Evolutionary conservation across 2,113 vertebrate species (phyloP).

Genomic region (Oenanthe melanoleuca): DNA sequence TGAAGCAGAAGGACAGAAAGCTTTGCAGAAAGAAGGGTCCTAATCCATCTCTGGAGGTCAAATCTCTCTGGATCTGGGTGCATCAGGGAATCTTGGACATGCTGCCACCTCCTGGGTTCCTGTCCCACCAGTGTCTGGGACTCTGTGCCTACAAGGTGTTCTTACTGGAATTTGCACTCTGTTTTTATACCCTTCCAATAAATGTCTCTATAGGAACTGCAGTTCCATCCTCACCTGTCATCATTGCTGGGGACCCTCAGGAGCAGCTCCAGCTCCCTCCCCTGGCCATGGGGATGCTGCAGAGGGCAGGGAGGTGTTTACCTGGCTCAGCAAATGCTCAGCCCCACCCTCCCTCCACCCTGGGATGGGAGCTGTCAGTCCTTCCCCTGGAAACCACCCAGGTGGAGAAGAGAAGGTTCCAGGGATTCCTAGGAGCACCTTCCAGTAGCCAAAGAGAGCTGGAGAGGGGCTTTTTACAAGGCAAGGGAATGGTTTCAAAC

Average conservation of each 20-base stretch:
- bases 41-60: neutral
- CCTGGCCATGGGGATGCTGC: neutral
- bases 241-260: neutral
- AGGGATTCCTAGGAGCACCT: neutral
- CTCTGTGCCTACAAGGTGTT: accelerated
- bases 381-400: neutral
- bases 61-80: neutral
- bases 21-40: neutral
- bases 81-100: neutral
- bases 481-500: neutral
- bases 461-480: neutral
- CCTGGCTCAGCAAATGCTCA: neutral
- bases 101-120: neutral
- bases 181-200: slow-evolving; percentile 28
- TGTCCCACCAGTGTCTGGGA: neutral
- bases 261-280: neutral
- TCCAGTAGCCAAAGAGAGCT: neutral
- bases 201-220: neutral
- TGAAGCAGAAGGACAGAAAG: neutral
- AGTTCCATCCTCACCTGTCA: neutral
- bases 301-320: neutral
- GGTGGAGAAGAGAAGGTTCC: neutral
- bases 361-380: accelerated
- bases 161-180: neutral
- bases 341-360: neutral